Base-by-base conservation (phyloP, 2,113 vertebrate genomes). In the Aleadryas rufinucha region DNA sequence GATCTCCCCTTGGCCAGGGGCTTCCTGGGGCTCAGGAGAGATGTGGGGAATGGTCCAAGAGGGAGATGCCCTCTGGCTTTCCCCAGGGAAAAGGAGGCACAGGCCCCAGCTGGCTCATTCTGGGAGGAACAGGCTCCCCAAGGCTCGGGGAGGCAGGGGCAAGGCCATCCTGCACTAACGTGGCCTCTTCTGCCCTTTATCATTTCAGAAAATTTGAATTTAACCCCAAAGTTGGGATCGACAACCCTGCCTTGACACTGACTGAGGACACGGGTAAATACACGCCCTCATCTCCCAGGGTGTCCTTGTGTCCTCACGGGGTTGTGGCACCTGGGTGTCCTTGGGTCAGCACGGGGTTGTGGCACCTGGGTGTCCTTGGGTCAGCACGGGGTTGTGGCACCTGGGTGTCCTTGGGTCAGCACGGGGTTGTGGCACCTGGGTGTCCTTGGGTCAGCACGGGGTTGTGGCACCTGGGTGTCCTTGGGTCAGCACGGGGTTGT, bases 181-280 rank as follows among this genome's bases (percentile, higher is more conserved):
- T 30, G 70, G 75, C 94, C 60, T 87, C 35, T 57, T 54, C 88
- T 70, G 65, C 94, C 45, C 76, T 94, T 94, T 96, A 49, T 97
- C 63, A 52, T 97, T 97, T 47, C 97, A 99, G 99, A 96, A 99
- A 98, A 95, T 99, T 99, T 96, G 98, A 97, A 87, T 99, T 99
- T 96, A 98, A 99, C 97, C 98, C 99, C 16, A 99, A 98, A 96
- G 97, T 98, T 90, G 99, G 99, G 76, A 99, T 99, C 17, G 99
- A 99, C 96, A 99, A 99, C 96, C 99, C 99, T 68, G 98, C 97
- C 83, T 98, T 99, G 98, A 98, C 98, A 6, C 96, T 98, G 96
- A 94, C 98, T 31, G 99, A 99, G 61, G 98, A 99, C 69, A 84
- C 45, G 61, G 99, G 99, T 99, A 98, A 98, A 94, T 78, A 24